Base-by-base conservation (phyloP, 2,888 invertebrate species). In the Microdon myrmicae region DNA sequence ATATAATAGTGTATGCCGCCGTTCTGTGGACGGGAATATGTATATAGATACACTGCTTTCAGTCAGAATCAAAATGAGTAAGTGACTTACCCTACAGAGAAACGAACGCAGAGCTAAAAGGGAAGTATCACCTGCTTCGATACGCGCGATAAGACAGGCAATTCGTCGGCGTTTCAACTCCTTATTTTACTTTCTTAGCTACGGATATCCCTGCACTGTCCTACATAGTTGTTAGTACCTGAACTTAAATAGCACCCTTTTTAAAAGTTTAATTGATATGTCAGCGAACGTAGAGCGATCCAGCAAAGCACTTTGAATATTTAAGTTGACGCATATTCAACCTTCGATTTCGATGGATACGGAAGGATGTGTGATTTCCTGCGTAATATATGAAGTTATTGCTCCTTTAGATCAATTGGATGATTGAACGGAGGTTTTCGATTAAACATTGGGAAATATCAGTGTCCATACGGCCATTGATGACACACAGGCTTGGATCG, bases 71-170 rank as follows among this genome's bases (percentile, higher is more conserved):
- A 29, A 49, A 49, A 61, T 61, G 44, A 61, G 39, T 49, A 61
- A 56, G 39, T 55, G 31, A 61, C 61, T 61, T 61, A 61, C 61
- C 48, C 55, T 48, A 26, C 6, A 8, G 10, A 41, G 7, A 9
- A 35, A 12, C n/a, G 23, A 44, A 55, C 19, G 22, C n/a, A n/a
- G n/a, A 43, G 16, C 26, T 34, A 25, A 44, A 28, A 48, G 20
- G 48, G 43, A 55, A 61, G 56, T 61, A 61, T 61, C 55, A 61
- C 61, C 61, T 61, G 56, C 61, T 56, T 16, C 55, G 61, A 55
- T 61, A 61, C 56, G 56, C 56, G 44, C 61, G 38, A 39, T 28
- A 48, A 39, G 28, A 22, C 44, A 55, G 48, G 48, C 43, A 44
- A 38, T 38, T 48, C 41, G 34, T 23, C 34, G 19, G 38, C 19